These are phyloP conservation scores for Hemitrygon akajei DNA, from an alignment of 2,797 vertebrate genomes.

Conservation along the genomic window DNA sequence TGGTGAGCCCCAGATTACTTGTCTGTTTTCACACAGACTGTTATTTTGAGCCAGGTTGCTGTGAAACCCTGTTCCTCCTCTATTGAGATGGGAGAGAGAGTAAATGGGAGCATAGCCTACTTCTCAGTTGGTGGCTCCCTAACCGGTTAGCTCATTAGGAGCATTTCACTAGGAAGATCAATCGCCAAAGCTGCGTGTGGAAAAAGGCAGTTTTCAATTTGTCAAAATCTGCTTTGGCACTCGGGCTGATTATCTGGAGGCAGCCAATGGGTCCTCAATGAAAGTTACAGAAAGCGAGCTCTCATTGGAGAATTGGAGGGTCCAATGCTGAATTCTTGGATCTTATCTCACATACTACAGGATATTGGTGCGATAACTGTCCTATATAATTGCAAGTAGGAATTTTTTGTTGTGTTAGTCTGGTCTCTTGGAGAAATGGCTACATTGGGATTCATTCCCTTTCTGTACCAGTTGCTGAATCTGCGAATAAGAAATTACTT, in stretches of 20 bases:
- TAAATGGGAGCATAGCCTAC: too few species aligned
- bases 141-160: not conserved
- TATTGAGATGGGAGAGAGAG: not conserved
- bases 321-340: too few species aligned
- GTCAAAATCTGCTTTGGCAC: not conserved
- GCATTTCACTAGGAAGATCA: not conserved
- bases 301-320: not conserved
- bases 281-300: not conserved
- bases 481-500: not conserved
- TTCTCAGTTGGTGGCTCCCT: not conserved
- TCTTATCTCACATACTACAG: not conserved
- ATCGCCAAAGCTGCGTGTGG: too few species aligned
- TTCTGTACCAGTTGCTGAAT: not conserved
- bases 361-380: not conserved
- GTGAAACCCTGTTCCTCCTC: not conserved
- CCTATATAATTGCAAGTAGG: not conserved
- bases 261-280: not conserved
- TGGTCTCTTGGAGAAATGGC: not conserved
- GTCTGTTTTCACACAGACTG: not conserved
- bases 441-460: not conserved
- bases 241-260: not conserved
- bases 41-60: not conserved
- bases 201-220: not conserved
- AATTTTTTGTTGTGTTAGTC: not conserved
- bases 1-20: not conserved